Evolutionary conservation across 2,888 invertebrate genomes (phyloP), one percentile per base, ranked within the genome.

Genomic region (Rhabditoides inermis): DNA sequence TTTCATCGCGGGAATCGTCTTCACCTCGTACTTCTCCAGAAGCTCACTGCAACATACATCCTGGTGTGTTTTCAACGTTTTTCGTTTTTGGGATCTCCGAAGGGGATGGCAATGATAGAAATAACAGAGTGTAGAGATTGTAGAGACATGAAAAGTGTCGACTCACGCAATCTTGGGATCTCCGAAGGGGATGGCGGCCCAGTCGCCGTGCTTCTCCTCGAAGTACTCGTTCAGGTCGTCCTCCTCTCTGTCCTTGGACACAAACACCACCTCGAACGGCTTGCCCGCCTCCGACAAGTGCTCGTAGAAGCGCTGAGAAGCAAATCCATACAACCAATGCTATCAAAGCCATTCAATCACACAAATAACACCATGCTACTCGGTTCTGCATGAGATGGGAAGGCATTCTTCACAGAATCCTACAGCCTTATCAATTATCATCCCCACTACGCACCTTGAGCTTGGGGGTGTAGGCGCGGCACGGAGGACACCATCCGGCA

Each of bases 401-500:
- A n/a, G n/a, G n/a, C n/a, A n/a, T n/a, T n/a, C n/a, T n/a, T n/a
- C n/a, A n/a, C n/a, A n/a, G n/a, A n/a, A n/a, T n/a, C n/a, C n/a
- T n/a, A n/a, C n/a, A n/a, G n/a, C n/a, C n/a, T n/a, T n/a, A n/a
- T n/a, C n/a, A n/a, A n/a, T n/a, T 40, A 40, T 18, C 10, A 40
- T 15, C 6, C 7, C 12, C 35, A 49, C 39, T 36, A 42, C 58
- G 37, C 18, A 69, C 69, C 56, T 69, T 69, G 3, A 73, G 57
- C 46, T 72, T 73, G n/a, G 71, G 72, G 1, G 73, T 74, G 53
- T 73, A 73, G 41, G 68, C 65, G 28, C 72, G 68, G 54, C 73
- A 73, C 2, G 73, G 71, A 0, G 73, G 73, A 56, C 81, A 81
- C 81, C 81, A 82, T 48, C 80, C 79, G 15, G 81, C 81, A 0